These are phyloP conservation scores for Drosophila austrosaltans DNA, from an alignment of 2,888 invertebrate species.

Conservation along the genomic window DNA sequence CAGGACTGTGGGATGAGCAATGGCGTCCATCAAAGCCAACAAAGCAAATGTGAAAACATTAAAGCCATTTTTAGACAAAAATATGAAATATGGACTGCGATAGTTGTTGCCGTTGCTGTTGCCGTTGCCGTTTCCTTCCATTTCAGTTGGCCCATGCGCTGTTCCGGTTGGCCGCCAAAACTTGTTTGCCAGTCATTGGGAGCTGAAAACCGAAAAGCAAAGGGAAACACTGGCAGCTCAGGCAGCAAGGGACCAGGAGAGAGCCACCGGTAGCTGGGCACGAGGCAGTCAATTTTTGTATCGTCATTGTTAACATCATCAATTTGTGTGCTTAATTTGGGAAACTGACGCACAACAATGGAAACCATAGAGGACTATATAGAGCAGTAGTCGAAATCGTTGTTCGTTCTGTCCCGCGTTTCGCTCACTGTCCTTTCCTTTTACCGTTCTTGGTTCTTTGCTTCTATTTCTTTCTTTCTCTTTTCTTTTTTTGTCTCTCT, in stretches of 20 bases:
- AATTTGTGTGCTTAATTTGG: constrained; percentile 79
- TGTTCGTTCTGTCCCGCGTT: background rate
- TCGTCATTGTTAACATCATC: constrained; percentile 79
- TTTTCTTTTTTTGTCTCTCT: too few species aligned
- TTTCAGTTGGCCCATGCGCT: constrained; percentile 57
- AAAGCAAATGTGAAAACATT: constrained; percentile 79
- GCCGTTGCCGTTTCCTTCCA: constrained; percentile 46
- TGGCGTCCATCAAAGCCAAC: constrained; percentile 74
- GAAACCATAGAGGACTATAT: constrained; percentile 39
- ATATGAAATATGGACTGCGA: constrained; percentile 61
- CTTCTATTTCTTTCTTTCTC: too few species aligned
- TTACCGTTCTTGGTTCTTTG: background rate
- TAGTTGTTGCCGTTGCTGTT: constrained; percentile 47
- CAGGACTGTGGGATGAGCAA: background rate
- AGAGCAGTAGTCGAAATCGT: constrained; percentile 20
- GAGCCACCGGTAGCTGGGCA: background rate
- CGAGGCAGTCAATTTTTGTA: constrained; percentile 65
- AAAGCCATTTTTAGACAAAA: constrained; percentile 70
- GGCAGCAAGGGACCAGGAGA: background rate
- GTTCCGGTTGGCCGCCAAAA: constrained; percentile 71
- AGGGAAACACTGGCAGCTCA: constrained; percentile 38
- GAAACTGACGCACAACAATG: constrained; percentile 78
- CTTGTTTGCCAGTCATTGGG: constrained; percentile 72
- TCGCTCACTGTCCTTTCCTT: too few species aligned
- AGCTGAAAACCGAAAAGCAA: background rate